phyloP scores from a whole-genome alignment of 2,797 vertebrate species.

The Eutrigla gurnardus region DNA sequence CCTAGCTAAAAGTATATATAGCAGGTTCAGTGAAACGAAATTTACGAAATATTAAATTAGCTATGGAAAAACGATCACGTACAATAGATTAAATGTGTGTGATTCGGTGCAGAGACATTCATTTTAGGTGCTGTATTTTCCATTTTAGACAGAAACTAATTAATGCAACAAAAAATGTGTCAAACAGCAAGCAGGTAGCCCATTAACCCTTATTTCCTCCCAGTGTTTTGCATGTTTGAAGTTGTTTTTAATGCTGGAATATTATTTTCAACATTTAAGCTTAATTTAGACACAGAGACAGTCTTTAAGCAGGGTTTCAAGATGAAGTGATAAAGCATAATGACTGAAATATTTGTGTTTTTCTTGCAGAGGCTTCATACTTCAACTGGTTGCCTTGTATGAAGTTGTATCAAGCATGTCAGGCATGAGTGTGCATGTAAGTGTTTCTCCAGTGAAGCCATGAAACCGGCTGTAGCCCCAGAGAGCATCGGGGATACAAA shows the following conservation, averaged over 20 bases:
- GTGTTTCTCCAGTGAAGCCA: conserved; percentile 34
- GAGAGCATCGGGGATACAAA: conserved; percentile 16
- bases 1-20: too few species aligned
- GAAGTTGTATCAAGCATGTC: conserved; percentile 18
- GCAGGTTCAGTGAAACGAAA: too few species aligned
- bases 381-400: conserved; percentile 5
- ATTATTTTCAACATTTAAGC: not conserved
- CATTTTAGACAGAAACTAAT: too few species aligned
- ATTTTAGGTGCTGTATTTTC: too few species aligned
- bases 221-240: not conserved
- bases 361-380: not conserved
- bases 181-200: not conserved
- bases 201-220: not conserved
- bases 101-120: not conserved
- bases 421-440: conserved; percentile 13
- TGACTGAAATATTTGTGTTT: not conserved
- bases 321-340: not conserved
- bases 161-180: too few species aligned
- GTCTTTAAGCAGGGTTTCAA: not conserved
- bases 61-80: not conserved
- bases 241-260: not conserved
- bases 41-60: not conserved
- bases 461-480: conserved; percentile 35
- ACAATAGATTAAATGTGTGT: not conserved
- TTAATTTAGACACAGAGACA: not conserved